Conservation (phyloP, 2,888 invertebrate species). For the Conus canariensis region DNA sequence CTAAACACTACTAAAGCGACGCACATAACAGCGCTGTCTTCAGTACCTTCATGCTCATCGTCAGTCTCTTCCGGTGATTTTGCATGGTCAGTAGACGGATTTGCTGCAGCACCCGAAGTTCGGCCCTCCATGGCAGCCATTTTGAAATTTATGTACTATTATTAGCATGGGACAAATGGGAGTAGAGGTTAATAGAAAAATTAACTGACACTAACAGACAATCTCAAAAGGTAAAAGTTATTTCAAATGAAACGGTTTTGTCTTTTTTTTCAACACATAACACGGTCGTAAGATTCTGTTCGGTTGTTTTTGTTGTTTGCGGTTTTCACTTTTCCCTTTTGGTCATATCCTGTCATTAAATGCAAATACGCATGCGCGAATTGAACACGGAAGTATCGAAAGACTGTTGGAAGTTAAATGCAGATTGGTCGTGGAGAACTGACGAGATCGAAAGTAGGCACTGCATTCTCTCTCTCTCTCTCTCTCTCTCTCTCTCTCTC, state of each 20-base stretch:
- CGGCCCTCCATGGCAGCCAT: conserved; percentile 42
- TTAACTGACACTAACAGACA: background rate
- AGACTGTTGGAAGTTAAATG: background rate
- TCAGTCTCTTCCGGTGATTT: conserved; percentile 31
- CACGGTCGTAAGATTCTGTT: background rate
- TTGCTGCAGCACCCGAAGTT: conserved; percentile 26
- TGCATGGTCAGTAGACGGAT: conserved; percentile 27
- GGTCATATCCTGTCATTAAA: conserved; percentile 30
- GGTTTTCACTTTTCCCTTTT: conserved; percentile 25
- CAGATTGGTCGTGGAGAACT: no score
- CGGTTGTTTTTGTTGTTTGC: conserved; percentile 19
- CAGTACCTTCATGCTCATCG: conserved; percentile 34
- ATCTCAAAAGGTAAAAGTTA: background rate
- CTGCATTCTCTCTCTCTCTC: no score
- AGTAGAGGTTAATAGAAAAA: conserved; percentile 6
- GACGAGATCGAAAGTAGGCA: no score
- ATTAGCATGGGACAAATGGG: conserved; percentile 25
- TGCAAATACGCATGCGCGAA: conserved; percentile 25
- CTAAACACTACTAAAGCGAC: background rate
- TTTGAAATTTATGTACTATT: conserved; percentile 38
- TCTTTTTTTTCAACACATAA: background rate
- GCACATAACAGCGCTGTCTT: background rate
- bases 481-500: no score
- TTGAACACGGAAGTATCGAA: conserved; percentile 27
- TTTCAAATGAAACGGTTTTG: background rate